Evolutionary conservation across 37 sponge, comb jelly and placozoan species (phyloP).

Genomic region (Diacarnus erythraeanus): DNA sequence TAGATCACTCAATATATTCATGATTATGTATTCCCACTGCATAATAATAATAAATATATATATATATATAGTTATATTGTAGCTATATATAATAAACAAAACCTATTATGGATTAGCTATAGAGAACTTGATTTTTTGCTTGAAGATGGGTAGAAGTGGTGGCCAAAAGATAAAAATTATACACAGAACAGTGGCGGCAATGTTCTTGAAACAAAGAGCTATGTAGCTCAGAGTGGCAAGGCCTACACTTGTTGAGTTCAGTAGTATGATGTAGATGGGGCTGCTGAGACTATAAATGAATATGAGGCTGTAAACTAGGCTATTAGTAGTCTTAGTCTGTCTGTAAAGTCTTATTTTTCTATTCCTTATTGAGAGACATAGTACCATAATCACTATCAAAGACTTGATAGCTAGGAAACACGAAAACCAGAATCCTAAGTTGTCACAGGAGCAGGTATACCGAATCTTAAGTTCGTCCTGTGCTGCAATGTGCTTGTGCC

Average conservation of each 20-base stretch:
- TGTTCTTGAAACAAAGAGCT: background rate
- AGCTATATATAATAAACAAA: too few species aligned
- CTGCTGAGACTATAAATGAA: background rate
- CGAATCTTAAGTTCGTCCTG: background rate
- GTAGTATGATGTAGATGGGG: background rate
- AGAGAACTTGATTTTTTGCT: too few species aligned
- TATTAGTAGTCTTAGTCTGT: constrained; percentile 1
- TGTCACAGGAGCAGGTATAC: background rate
- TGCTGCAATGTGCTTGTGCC: background rate
- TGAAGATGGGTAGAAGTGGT: background rate
- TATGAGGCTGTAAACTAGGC: background rate
- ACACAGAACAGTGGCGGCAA: background rate
- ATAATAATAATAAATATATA: too few species aligned
- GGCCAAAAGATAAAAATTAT: constrained; percentile 1
- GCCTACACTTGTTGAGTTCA: background rate
- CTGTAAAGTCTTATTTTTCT: background rate
- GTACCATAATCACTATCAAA: background rate
- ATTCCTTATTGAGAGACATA: constrained; percentile 5
- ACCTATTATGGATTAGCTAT: too few species aligned
- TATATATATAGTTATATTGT: too few species aligned
- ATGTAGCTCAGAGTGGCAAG: background rate
- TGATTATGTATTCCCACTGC: too few species aligned
- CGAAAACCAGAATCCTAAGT: background rate
- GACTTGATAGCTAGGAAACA: background rate
- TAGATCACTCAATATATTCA: too few species aligned